Percentiles rank a stretch among this genome's conserved stretches.
phyloP scores from a whole-genome alignment of 2,797 vertebrate genomes.

The Petrocephalus sullivani region DNA sequence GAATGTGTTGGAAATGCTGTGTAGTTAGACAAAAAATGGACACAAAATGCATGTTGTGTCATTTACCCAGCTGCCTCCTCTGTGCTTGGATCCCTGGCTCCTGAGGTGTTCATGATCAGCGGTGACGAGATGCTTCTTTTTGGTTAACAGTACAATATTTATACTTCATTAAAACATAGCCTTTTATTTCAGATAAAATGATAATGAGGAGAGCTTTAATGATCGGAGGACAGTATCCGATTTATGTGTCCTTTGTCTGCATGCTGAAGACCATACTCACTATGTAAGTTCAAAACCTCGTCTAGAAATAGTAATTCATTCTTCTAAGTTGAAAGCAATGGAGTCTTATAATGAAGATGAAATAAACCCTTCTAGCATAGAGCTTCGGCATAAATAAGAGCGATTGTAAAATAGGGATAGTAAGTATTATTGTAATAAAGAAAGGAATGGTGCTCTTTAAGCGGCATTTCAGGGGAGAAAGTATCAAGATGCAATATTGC shows the following conservation, averaged over 20 bases:
- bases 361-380: not conserved
- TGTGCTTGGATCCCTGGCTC: not conserved
- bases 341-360: not conserved
- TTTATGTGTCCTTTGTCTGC: not conserved
- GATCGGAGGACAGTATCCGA: not conserved
- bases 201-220: not conserved
- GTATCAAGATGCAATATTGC: not conserved
- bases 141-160: not conserved
- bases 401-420: not conserved
- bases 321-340: not conserved
- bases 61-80: not conserved
- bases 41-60: not conserved
- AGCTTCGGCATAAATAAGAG: not conserved
- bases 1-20: not conserved
- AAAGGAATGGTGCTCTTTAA: not conserved
- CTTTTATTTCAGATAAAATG: not conserved
- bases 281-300: not conserved
- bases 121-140: not conserved
- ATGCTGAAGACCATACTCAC: not conserved
- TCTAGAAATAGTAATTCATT: not conserved
- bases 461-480: not conserved
- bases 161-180: not conserved
- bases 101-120: not conserved
- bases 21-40: not conserved
- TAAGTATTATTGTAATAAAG: not conserved